phyloP scores from a whole-genome alignment of 2,113 vertebrate genomes.

The Tetrax tetrax region DNA sequence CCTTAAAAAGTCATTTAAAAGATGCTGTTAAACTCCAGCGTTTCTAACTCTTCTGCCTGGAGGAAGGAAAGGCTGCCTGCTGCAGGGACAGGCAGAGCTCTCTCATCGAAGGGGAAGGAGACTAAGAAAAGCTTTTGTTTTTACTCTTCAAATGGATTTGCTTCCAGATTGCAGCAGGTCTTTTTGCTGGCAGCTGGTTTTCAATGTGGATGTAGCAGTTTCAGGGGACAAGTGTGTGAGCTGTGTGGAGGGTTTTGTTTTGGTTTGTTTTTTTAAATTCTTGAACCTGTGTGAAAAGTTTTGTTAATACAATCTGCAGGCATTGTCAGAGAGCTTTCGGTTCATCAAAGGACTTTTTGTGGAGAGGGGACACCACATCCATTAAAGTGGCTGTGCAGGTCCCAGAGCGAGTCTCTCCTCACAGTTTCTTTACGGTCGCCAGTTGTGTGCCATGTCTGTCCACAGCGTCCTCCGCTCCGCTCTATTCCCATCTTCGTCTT shows the following conservation, averaged over 20 bases:
- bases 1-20: constrained; percentile 8
- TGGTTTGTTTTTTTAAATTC: background rate
- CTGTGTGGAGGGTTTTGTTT: background rate
- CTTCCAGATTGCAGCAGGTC: constrained; percentile 25
- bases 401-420: background rate
- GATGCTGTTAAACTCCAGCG: background rate
- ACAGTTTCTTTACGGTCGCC: background rate
- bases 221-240: constrained; percentile 29
- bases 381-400: constrained; percentile 19
- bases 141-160: background rate
- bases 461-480: background rate
- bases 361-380: constrained; percentile 17
- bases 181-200: constrained; percentile 11
- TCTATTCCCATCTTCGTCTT: background rate
- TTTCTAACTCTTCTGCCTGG: background rate
- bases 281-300: constrained; percentile 61
- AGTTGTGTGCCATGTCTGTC: background rate
- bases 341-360: constrained; percentile 66
- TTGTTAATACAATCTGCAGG: constrained; percentile 58
- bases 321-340: constrained; percentile 59
- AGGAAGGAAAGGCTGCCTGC: background rate
- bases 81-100: background rate
- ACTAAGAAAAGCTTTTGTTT: constrained; percentile 15
- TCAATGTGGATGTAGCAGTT: constrained; percentile 29
- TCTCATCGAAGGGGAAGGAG: background rate